Conservation (phyloP, 2,888 invertebrate genomes). For the Noctua pronuba region DNA sequence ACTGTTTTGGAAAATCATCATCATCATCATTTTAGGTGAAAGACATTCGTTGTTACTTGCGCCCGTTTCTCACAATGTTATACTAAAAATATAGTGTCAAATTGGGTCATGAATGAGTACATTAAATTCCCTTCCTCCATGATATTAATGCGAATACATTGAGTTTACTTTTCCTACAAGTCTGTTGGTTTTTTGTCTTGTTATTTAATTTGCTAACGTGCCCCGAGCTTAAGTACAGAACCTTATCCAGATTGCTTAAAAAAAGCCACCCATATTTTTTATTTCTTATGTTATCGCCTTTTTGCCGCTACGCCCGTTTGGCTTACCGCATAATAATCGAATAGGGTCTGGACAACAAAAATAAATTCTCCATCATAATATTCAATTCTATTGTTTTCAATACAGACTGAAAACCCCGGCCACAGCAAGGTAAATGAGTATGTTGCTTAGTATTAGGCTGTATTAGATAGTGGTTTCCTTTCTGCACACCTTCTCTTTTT, state of each 20-base stretch:
- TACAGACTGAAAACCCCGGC: constrained; percentile 76
- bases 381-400: constrained; percentile 69
- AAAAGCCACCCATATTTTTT: background rate
- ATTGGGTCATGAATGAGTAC: background rate
- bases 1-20: background rate
- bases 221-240: background rate
- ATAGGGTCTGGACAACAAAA: constrained; percentile 13
- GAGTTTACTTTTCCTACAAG: background rate
- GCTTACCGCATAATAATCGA: background rate
- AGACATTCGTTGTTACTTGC: constrained; percentile 6
- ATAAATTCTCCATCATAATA: constrained; percentile 45
- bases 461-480: constrained; percentile 37
- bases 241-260: constrained; percentile 21
- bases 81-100: background rate
- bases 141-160: background rate
- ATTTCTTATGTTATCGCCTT: constrained; percentile 13
- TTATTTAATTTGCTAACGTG: background rate
- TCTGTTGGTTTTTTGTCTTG: background rate
- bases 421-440: constrained; percentile 79
- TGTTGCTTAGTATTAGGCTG: constrained; percentile 43
- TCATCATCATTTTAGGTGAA: background rate
- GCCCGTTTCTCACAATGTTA: background rate
- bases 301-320: constrained; percentile 26
- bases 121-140: background rate
- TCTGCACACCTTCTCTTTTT: constrained; percentile 38